Conservation (phyloP, 2,113 vertebrate species). For the Narcine bancroftii region DNA sequence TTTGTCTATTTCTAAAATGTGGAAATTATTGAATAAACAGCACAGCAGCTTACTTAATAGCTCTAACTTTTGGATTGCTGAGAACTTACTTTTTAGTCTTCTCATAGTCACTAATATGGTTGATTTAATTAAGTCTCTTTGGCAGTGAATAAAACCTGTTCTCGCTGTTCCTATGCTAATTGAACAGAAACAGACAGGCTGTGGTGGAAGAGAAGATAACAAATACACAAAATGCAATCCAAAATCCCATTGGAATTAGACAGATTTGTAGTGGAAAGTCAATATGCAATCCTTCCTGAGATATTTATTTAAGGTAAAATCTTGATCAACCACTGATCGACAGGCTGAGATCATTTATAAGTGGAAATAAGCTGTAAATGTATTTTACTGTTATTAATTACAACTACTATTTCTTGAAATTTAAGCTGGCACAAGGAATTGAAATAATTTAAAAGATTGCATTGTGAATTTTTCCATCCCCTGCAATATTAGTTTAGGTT, state of each 20-base stretch:
- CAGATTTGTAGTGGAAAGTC: not conserved
- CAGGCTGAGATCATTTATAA: constrained; percentile 18
- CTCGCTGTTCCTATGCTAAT: not conserved
- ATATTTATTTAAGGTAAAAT: constrained; percentile 3
- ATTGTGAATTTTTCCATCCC: not conserved
- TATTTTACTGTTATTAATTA: constrained; percentile 16
- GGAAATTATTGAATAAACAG: not conserved
- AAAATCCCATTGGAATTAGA: not conserved
- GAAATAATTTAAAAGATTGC: not conserved
- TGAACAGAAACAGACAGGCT: not conserved
- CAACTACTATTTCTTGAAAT: not conserved
- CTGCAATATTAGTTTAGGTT: not conserved
- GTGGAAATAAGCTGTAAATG: constrained; percentile 17
- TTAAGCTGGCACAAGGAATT: not conserved
- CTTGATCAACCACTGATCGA: constrained; percentile 10
- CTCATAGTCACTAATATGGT: not conserved
- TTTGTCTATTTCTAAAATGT: not conserved
- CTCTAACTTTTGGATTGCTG: not conserved
- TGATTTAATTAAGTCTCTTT: constrained; percentile 28
- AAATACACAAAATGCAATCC: constrained; percentile 13
- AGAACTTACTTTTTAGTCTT: not conserved
- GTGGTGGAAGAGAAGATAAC: not conserved
- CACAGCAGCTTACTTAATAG: not conserved
- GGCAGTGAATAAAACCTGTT: not conserved
- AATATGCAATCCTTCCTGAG: not conserved